Percentiles rank a stretch among this genome's conserved stretches.
Evolutionary conservation across 2,797 vertebrate species (phyloP).

Genomic region (Hippoglossus hippoglossus): DNA sequence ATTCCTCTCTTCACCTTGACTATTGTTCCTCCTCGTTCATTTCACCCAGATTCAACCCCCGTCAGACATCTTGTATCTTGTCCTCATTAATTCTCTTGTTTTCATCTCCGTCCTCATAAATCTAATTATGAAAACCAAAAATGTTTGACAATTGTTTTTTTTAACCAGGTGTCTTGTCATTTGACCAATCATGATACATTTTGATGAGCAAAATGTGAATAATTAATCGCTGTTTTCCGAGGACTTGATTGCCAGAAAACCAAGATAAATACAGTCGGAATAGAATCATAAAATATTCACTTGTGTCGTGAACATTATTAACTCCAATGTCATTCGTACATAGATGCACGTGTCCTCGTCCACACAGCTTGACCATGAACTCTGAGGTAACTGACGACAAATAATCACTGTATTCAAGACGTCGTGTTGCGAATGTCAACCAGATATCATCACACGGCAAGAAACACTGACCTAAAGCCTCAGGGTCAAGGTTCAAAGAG

Average conservation of each 20-base stretch:
- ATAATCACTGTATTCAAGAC: slow-evolving; percentile 17
- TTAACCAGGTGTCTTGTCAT: slow-evolving; percentile 61
- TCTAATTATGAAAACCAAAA: slow-evolving; percentile 72
- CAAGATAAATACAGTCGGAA: slow-evolving; percentile 95
- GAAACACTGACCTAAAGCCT: slow-evolving; percentile 31
- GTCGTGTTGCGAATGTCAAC: slow-evolving; percentile 35
- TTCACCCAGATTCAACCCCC: slow-evolving; percentile 42
- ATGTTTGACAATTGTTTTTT: slow-evolving; percentile 61
- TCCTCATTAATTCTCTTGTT: slow-evolving; percentile 56
- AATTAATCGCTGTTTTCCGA: slow-evolving; percentile 94
- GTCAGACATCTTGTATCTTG: slow-evolving; percentile 53
- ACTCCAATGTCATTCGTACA: slow-evolving; percentile 91
- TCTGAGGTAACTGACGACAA: slow-evolving; percentile 33
- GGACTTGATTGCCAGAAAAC: slow-evolving; percentile 95
- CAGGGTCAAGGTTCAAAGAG: slow-evolving; percentile 61
- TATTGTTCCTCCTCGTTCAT: slow-evolving; percentile 16
- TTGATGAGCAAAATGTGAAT: slow-evolving; percentile 92
- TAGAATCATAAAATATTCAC: slow-evolving; percentile 98
- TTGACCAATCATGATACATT: slow-evolving; percentile 61
- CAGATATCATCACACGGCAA: slow-evolving; percentile 46
- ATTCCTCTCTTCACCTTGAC: slow-evolving; percentile 24
- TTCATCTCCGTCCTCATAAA: slow-evolving; percentile 56
- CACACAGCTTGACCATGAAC: slow-evolving; percentile 46
- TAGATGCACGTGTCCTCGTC: slow-evolving; percentile 72
- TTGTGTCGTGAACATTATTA: slow-evolving; percentile 88